Conservation (phyloP, 2,888 invertebrate genomes). For the Itoplectis maculator region DNA sequence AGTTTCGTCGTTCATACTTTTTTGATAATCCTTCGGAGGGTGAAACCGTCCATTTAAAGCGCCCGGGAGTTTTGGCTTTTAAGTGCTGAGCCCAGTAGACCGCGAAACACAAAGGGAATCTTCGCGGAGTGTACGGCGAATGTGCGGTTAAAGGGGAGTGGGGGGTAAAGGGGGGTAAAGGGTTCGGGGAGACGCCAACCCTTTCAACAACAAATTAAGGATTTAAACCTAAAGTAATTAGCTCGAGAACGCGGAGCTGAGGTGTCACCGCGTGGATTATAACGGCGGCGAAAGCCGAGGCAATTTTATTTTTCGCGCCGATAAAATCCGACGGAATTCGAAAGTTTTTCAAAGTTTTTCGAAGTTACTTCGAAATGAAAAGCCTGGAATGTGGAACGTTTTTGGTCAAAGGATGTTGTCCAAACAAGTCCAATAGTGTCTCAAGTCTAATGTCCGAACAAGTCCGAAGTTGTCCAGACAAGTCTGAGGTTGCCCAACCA, state of each 20-base stretch:
- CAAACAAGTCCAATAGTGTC: not conserved
- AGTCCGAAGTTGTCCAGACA: too few species aligned
- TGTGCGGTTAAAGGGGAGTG: constrained; percentile 29
- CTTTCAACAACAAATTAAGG: constrained; percentile 76
- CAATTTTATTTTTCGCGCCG: constrained; percentile 45
- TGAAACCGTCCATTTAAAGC: constrained; percentile 45
- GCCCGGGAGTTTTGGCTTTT: constrained; percentile 14
- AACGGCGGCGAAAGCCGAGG: constrained; percentile 24
- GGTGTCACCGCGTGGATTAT: constrained; percentile 48
- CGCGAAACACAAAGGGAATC: constrained; percentile 57
- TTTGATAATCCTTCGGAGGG: constrained; percentile 11
- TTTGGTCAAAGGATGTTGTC: not conserved
- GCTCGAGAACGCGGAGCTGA: constrained; percentile 51
- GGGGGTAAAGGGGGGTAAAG: constrained; percentile 37
- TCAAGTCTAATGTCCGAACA: too few species aligned
- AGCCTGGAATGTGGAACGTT: not conserved
- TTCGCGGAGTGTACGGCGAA: constrained; percentile 41
- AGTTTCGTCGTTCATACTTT: not conserved
- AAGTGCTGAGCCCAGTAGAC: constrained; percentile 36
- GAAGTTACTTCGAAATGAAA: not conserved
- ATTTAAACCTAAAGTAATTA: constrained; percentile 78
- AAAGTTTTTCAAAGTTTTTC: not conserved
- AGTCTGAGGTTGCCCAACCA: too few species aligned
- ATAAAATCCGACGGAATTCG: not conserved
- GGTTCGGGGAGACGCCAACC: constrained; percentile 55